phyloP scores from a whole-genome alignment of 2,113 vertebrate genomes.

The Gorilla gorilla region DNA sequence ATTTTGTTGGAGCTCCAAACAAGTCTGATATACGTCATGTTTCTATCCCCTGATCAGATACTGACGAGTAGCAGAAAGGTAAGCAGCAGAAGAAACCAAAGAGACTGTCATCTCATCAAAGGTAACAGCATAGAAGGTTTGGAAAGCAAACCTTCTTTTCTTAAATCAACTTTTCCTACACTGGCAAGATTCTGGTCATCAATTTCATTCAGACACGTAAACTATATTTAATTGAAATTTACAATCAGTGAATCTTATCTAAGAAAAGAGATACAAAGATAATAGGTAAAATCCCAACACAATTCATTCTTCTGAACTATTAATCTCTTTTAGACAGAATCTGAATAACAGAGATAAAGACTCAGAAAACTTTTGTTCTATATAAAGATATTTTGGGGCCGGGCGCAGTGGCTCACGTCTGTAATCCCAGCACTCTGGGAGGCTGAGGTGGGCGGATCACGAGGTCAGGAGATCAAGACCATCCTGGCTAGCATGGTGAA shows the following conservation, averaged over 20 bases:
- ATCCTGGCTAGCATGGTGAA: no score
- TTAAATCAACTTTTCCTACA: neutral
- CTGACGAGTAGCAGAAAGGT: neutral
- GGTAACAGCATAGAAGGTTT: neutral
- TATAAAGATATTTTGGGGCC: neutral
- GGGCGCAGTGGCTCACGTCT: no score
- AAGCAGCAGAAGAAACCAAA: neutral
- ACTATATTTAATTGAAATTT: conserved; percentile 15
- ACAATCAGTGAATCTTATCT: conserved; percentile 7
- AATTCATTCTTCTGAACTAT: neutral
- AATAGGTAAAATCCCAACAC: neutral
- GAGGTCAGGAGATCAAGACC: no score
- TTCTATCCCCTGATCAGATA: neutral
- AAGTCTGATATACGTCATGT: neutral
- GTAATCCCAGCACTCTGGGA: no score
- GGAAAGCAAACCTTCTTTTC: neutral
- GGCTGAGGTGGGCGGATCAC: no score
- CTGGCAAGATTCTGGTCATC: neutral
- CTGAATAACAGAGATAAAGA: neutral
- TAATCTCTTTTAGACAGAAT: neutral
- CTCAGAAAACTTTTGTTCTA: neutral
- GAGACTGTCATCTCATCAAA: neutral
- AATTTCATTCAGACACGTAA: neutral
- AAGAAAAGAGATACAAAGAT: conserved; percentile 12
- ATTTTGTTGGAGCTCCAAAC: neutral